Conservation (phyloP, 1,140 invertebrate genomes). For the Pseudomyrmex concolor region DNA sequence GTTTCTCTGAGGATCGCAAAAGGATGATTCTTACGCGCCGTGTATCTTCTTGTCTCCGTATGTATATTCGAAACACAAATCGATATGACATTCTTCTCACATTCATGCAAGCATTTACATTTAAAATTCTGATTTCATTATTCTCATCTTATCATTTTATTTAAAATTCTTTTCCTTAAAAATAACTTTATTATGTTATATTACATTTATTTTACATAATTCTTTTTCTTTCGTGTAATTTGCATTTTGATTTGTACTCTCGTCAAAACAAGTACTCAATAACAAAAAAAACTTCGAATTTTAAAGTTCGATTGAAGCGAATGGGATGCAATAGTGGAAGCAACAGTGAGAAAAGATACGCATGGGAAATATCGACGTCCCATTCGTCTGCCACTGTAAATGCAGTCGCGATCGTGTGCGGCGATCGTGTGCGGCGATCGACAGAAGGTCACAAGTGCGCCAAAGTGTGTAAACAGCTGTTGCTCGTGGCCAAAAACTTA, state of each 20-base stretch:
- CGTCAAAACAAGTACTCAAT: neutral
- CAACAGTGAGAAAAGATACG: neutral
- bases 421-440: neutral
- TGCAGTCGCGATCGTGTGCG: slow-evolving; percentile 17
- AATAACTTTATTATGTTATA: too few relatives aligned
- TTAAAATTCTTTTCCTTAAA: too few relatives aligned
- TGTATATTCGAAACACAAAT: too few relatives aligned
- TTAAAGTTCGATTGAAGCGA: neutral
- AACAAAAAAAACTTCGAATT: neutral
- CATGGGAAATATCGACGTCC: neutral
- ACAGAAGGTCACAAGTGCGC: slow-evolving; percentile 74
- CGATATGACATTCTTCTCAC: too few relatives aligned
- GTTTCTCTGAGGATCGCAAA: neutral
- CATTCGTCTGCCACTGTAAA: neutral
- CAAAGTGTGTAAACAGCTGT: slow-evolving; percentile 74
- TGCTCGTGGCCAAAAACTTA: slow-evolving; percentile 57
- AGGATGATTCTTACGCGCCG: neutral
- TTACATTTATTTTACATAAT: too few relatives aligned
- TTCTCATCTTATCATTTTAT: too few relatives aligned
- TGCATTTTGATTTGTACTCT: neutral
- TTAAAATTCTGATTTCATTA: too few relatives aligned
- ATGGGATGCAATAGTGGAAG: neutral
- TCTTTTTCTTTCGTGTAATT: neutral
- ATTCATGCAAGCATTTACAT: too few relatives aligned
- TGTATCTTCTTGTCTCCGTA: neutral